Percentiles rank a stretch among this genome's conserved stretches.
phyloP scores from a whole-genome alignment of 2,113 vertebrate genomes.

The Onychorhynchus coronatus region DNA sequence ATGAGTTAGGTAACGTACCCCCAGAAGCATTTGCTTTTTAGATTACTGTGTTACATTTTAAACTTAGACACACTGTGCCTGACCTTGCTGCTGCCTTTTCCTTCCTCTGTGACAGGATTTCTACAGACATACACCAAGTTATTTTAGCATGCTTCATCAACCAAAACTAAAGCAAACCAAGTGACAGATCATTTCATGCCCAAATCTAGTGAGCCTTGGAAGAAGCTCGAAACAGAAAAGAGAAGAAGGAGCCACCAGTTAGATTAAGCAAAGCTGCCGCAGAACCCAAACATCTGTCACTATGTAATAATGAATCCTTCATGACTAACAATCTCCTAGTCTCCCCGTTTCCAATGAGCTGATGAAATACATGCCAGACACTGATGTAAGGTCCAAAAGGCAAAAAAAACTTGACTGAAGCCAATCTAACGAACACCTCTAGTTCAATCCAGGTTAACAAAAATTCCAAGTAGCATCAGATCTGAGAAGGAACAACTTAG shows the following conservation, averaged over 20 bases:
- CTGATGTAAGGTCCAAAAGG: background rate
- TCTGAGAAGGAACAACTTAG: background rate
- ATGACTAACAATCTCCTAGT: background rate
- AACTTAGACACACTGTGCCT: background rate
- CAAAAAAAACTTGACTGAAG: background rate
- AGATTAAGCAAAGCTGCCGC: background rate
- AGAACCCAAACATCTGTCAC: background rate
- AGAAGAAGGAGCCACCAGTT: background rate
- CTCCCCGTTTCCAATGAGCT: background rate
- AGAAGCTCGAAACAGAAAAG: background rate
- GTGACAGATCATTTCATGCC: background rate
- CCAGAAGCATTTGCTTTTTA: background rate
- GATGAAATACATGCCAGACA: background rate
- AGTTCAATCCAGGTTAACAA: background rate
- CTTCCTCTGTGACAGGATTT: background rate
- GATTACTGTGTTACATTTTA: background rate
- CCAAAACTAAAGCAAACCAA: background rate
- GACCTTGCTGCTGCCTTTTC: background rate
- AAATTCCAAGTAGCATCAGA: background rate
- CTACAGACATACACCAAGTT: background rate
- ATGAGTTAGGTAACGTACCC: background rate
- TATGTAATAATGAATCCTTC: background rate
- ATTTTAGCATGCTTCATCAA: background rate
- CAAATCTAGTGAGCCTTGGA: background rate
- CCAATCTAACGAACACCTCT: background rate